Conservation (phyloP, 2,888 invertebrate genomes). For the Dromius quadrimaculatus region DNA sequence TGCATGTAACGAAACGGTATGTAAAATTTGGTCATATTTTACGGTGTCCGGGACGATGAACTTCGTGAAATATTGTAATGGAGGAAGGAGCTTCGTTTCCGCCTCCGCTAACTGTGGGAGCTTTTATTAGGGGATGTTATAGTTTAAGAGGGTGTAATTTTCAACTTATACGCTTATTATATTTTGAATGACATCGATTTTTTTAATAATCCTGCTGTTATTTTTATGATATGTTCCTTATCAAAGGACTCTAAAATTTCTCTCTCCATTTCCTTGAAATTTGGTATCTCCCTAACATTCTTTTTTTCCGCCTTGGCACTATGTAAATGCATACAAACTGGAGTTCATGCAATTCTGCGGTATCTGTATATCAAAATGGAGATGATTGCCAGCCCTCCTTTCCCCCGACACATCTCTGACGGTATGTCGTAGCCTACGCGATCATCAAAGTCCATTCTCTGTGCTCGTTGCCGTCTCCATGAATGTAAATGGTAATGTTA, state of each 20-base stretch:
- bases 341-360: background rate
- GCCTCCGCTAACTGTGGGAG: background rate
- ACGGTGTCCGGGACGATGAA: constrained; percentile 29
- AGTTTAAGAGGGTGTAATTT: constrained; percentile 37
- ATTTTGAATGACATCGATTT: constrained; percentile 10
- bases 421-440: constrained; percentile 15
- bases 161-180: constrained; percentile 31
- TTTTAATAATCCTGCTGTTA: too few species aligned
- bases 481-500: constrained; percentile 48
- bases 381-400: background rate
- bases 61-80: constrained; percentile 40
- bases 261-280: background rate
- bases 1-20: constrained; percentile 31
- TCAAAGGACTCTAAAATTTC: too few species aligned
- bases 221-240: too few species aligned
- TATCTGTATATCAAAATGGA: background rate
- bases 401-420: background rate
- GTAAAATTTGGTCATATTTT: constrained; percentile 39
- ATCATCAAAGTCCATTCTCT: constrained; percentile 32
- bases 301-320: background rate
- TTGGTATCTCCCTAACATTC: background rate
- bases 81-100: background rate
- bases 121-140: constrained; percentile 31
- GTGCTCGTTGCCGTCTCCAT: constrained; percentile 24
- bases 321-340: constrained; percentile 15